Base-by-base conservation (phyloP, 1,140 invertebrate species). In the Alviniconcha marisindica region DNA sequence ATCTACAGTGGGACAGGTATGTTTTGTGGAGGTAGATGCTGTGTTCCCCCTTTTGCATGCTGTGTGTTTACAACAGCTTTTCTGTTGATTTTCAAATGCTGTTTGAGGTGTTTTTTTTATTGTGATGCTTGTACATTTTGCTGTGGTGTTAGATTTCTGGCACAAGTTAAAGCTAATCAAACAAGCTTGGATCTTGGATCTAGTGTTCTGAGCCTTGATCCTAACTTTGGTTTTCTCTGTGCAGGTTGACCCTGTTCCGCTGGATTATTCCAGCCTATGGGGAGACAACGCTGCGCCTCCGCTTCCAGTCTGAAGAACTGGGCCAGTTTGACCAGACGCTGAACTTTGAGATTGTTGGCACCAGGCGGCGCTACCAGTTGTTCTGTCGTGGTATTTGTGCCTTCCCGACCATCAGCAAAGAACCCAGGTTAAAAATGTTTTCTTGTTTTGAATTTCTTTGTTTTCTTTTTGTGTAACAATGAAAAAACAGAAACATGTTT, bases 251-350 rank as follows among this genome's bases (percentile, higher is more conserved):
- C 21, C 87, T 90, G 21, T 93, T 92, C 87, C 88, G 92, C 15
- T 93, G 92, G 92, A 86, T 90, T 18, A 87, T 93, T 69, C 92
- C 91, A 28, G 88, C 91, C 15, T 86, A 92, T 78, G 88, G 91
- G 14, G 91, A 93, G 60, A 86, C 91, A 21, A 82, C 84, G 0
- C 66, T 93, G 5, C 85, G 88, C 40, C 87, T 93, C 40, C 82
- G 92, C 15, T 93, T 93, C 87, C 87, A 86, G 71, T 93, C 93
- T 14, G 91, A 93, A 60, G 92, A 93, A 77, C 88, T 93, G 2
- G 93, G 93, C 0, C 92, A 94, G 84, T 94, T 93, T 90, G 92
- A 94, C 85, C 92, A 93, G 88, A 93, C 92, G 3, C 60, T 93
- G 33, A 93, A 92, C 87, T 93, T 93, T 91, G 93, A 94, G 83